Conservation (phyloP, 2,888 invertebrate species). For the Brachyptera putata region DNA sequence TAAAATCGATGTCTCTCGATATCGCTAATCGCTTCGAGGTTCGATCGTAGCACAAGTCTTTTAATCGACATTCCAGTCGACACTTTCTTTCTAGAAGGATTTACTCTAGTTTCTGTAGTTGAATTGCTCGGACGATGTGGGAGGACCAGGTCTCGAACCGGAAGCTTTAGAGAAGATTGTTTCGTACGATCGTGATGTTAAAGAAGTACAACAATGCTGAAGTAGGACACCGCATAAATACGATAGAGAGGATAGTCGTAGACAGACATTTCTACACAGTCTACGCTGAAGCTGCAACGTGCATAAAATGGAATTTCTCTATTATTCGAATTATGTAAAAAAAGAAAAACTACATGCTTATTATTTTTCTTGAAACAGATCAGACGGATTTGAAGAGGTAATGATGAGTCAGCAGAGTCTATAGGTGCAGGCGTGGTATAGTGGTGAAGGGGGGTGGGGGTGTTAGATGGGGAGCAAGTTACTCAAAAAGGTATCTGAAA, state of each 20-base stretch:
- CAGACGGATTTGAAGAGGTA: no score
- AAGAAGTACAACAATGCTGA: not conserved
- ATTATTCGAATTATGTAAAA: no score
- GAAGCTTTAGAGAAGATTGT: slow-evolving; percentile 5
- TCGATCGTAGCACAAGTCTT: slow-evolving; percentile 1
- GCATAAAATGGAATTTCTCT: no score
- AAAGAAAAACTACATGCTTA: no score
- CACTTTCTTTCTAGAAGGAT: slow-evolving; percentile 16
- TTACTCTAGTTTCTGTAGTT: slow-evolving; percentile 4
- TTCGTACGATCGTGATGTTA: not conserved
- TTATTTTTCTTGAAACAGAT: no score
- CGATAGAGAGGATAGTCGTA: not conserved
- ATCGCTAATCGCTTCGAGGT: not conserved
- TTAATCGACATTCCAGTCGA: not conserved
- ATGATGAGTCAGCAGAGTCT: no score
- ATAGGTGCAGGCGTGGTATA: no score
- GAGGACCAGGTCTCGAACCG: slow-evolving; percentile 10
- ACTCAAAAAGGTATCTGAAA: no score
- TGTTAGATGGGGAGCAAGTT: no score
- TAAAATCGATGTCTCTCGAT: not conserved
- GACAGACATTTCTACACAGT: not conserved
- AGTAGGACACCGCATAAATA: slow-evolving; percentile 18
- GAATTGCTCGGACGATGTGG: not conserved
- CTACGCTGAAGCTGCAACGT: no score
- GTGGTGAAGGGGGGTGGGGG: no score